Evolutionary conservation across 1,140 invertebrate genomes (phyloP), one percentile per base, ranked within the genome.

Genomic region (Elymnias hypermnestra): DNA sequence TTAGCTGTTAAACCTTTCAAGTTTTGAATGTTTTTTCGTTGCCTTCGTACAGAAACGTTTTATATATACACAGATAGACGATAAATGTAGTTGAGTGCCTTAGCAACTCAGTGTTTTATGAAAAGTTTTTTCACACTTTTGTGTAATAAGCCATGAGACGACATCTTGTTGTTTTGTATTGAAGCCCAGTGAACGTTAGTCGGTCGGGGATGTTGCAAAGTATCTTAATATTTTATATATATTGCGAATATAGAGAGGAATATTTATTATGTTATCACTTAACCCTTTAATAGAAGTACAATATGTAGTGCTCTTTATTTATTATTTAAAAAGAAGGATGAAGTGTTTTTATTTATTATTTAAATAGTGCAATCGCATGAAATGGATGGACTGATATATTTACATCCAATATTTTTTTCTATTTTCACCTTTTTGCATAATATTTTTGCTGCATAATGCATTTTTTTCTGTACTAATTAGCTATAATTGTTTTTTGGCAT

Each of bases 1-100:
- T 62, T 61, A 42, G 37, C 53, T 62, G 53, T 63, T 64, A 49
- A n/a, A 46, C 40, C 12, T 33, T 56, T 15, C 45, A n/a, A 50
- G 48, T 38, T 45, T 58, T 55, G 57, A 58, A 50, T 61, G 6
- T 57, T 57, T 41, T 54, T 63, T 63, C 63, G 53, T 63, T 63
- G 62, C 68, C 72, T 76, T 65, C 60, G 49, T 46, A 68, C 69
- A 57, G 78, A 64, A 67, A 53, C 33, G 56, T 62, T 63, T 72
- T 68, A 70, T 71, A 63, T 75, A 73, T 70, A 72, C 49, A 55
- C 40, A 49, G 53, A 66, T 69, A 73, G 65, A 57, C 61, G 46
- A 50, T 75, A 78, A 72, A 49, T 76, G 69, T 84, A 79, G 77
- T 53, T 76, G 77, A 84, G 81, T 84, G 81, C 81, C 81, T 84